Evolutionary conservation across 2,797 vertebrate genomes (phyloP), one percentile per base, ranked within the genome.

Genomic region (Gambelia wislizenii): DNA sequence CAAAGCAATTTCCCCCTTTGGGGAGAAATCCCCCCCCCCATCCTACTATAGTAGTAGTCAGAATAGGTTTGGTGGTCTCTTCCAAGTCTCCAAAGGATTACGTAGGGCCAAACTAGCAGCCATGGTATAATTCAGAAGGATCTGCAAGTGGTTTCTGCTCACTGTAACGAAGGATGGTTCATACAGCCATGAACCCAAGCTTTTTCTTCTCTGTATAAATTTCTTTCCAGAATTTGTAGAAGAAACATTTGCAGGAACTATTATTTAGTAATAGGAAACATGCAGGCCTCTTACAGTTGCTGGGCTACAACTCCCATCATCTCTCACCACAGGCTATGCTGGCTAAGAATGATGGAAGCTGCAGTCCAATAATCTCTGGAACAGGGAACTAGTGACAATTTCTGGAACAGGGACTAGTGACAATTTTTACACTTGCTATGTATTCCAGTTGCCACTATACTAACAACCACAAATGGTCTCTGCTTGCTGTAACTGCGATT

Each of bases 41-140:
- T 54, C 16, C 13, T 54, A n/a, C n/a, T 78, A 88, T 27, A 76
- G 61, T 42, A 47, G 54, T n/a, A 87, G 56, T 36, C 76, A 88
- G 88, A 88, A 75, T 59, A 36, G 59, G 27, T 25, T 18, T 47
- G 84, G 81, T 87, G 47, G 18, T 49, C 25, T 13, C 44, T 74
- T 89, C 16, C 75, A 70, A 72, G 39, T 27, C 25, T 84, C 49
- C 49, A n/a, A 70, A 47, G 81, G 56, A 64, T 82, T 25, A 10
- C 42, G 59, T 13, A 74, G 25, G 25, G 52, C 22, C 16, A 16
- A 85, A 54, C 30, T 82, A 49, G 18, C 79, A 88, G 84, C 61
- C 1, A 77, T 61, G 4, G 6, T 70, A 59, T 10, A 52, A 67
- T 83, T 85, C 54, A 47, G 30, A 77, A 67, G 3, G 9, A 84